Evolutionary conservation across 2,888 invertebrate genomes (phyloP).

Genomic region (Pterostichus niger): DNA sequence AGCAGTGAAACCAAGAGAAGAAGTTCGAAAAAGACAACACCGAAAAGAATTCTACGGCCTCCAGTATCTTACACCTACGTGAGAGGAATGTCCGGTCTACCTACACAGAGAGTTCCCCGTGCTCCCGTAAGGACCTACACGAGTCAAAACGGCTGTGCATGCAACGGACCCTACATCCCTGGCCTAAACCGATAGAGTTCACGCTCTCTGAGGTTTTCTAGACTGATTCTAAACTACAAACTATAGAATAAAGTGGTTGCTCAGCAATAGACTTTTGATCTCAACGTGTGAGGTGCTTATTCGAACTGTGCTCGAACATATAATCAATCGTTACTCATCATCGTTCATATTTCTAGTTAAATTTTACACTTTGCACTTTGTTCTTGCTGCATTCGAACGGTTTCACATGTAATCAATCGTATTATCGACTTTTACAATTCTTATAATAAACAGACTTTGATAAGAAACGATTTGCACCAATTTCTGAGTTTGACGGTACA

Average conservation of each 20-base stretch:
- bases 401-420: constrained; percentile 46
- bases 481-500: constrained; percentile 66
- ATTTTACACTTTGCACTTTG: constrained; percentile 57
- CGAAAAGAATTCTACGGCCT: constrained; percentile 87
- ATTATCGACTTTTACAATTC: constrained; percentile 55
- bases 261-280: constrained; percentile 49
- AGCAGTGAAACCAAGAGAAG: constrained; percentile 77
- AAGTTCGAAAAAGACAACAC: constrained; percentile 82
- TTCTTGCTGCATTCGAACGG: constrained; percentile 45
- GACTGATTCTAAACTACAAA: constrained; percentile 49
- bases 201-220: background rate
- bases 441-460: constrained; percentile 60
- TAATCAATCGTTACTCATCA: constrained; percentile 48
- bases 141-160: constrained; percentile 73
- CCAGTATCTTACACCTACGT: constrained; percentile 90
- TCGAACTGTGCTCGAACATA: constrained; percentile 36
- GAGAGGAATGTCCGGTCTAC: constrained; percentile 88
- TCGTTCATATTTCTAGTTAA: constrained; percentile 51
- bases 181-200: constrained; percentile 73
- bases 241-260: constrained; percentile 43
- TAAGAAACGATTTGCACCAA: constrained; percentile 65
- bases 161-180: constrained; percentile 74
- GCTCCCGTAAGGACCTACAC: constrained; percentile 73
- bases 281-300: constrained; percentile 37
- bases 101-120: constrained; percentile 89